Evolutionary conservation across 2,888 invertebrate species (phyloP).

Genomic region (Yponomeuta cagnagella): DNA sequence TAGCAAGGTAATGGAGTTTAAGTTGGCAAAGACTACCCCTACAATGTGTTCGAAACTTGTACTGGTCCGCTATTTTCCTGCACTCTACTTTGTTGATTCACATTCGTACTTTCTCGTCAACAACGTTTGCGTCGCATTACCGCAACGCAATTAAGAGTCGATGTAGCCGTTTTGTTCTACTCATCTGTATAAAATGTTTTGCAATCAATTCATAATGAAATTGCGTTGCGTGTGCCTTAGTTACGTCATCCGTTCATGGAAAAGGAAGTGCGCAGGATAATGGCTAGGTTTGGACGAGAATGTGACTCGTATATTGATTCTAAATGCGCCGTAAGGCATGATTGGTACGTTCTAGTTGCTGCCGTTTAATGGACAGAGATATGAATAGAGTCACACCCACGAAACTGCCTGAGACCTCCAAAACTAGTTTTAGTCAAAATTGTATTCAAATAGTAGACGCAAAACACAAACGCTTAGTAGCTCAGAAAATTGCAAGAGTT

Average conservation of each 20-base stretch:
- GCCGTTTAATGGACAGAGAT: background rate
- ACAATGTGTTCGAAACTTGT: background rate
- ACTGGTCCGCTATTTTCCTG: background rate
- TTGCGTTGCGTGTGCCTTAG: background rate
- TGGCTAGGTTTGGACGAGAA: background rate
- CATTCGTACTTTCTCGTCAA: background rate
- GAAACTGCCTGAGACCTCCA: background rate
- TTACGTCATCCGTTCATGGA: background rate
- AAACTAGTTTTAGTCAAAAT: constrained; percentile 3
- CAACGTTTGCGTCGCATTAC: background rate
- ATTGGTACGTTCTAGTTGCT: background rate
- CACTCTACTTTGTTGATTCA: background rate
- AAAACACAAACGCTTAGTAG: background rate
- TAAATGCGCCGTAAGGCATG: background rate
- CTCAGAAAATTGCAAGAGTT: background rate
- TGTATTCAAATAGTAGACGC: constrained; percentile 4
- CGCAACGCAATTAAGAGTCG: background rate
- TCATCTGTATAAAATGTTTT: background rate
- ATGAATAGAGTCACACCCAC: background rate
- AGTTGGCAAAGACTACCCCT: background rate
- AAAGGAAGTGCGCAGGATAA: background rate
- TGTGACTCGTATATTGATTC: background rate
- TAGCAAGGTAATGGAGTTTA: background rate
- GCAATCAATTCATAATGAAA: background rate
- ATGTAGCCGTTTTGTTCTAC: background rate